Percentiles rank a stretch among this genome's conserved stretches.
These are phyloP conservation scores for Mamestra brassicae DNA, from an alignment of 2,888 invertebrate species.

Conservation along the genomic window DNA sequence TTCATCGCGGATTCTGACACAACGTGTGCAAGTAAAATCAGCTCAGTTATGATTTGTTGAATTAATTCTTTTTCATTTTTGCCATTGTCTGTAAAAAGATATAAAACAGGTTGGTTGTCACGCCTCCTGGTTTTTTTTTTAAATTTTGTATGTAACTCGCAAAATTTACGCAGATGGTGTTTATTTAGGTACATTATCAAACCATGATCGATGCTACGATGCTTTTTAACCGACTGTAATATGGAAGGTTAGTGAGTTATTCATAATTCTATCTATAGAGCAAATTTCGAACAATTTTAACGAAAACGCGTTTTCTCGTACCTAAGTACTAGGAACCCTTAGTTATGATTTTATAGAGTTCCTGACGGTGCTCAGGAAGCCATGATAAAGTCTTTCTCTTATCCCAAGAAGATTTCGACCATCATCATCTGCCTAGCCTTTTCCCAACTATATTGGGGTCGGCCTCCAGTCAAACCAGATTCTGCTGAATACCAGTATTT, in stretches of 20 bases:
- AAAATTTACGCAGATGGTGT: background rate
- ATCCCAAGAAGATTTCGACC: background rate
- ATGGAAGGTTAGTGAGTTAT: too few relatives aligned
- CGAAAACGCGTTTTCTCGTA: too few relatives aligned
- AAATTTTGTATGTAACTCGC: background rate
- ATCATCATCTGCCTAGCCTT: too few relatives aligned
- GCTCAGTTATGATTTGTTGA: background rate
- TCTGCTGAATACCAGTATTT: too few relatives aligned
- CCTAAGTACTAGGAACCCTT: background rate
- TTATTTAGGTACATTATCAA: background rate
- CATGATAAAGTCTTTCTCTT: background rate
- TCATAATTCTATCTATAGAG: too few relatives aligned
- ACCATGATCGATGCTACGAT: too few relatives aligned
- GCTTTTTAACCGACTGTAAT: too few relatives aligned
- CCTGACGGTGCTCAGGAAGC: background rate
- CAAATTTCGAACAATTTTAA: too few relatives aligned
- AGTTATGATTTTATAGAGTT: background rate
- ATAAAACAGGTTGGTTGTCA: background rate
- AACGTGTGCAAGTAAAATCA: background rate
- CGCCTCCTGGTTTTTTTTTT: background rate
- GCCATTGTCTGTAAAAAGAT: background rate
- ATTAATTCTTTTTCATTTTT: background rate
- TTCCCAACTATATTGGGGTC: too few relatives aligned
- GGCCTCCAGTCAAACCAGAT: too few relatives aligned
- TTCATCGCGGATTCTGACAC: background rate